Evolutionary conservation across 2,888 invertebrate species (phyloP).

Genomic region (Margaritifera margaritifera): DNA sequence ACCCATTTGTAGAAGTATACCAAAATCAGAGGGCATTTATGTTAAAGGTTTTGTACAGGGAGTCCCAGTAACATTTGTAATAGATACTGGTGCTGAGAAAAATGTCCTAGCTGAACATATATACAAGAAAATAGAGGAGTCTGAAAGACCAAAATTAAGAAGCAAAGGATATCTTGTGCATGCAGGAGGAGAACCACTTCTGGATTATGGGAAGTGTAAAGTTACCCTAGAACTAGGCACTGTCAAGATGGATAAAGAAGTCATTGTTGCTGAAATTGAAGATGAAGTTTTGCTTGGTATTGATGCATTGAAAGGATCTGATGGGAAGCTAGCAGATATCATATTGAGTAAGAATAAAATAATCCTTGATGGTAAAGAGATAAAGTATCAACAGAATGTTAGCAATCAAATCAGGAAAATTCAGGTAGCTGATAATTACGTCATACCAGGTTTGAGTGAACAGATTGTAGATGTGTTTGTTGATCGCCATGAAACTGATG

Average conservation of each 20-base stretch:
- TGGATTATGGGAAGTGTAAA: constrained; percentile 7
- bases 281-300: constrained; percentile 24
- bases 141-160: constrained; percentile 1
- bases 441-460: constrained; percentile 19
- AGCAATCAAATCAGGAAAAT: constrained; percentile 8
- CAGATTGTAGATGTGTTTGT: constrained; percentile 20
- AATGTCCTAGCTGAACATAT: constrained; percentile 9
- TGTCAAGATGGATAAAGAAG: constrained; percentile 5
- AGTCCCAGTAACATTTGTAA: constrained; percentile 11
- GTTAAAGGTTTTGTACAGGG: constrained; percentile 8
- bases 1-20: constrained; percentile 11
- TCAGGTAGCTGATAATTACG: constrained; percentile 18
- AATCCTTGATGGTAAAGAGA: constrained; percentile 10
- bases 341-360: constrained; percentile 10
- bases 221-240: constrained; percentile 4
- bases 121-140: constrained; percentile 9
- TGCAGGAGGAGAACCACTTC: constrained; percentile 13
- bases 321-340: constrained; percentile 9
- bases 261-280: constrained; percentile 19
- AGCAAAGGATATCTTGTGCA: constrained; percentile 14
- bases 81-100: constrained; percentile 11
- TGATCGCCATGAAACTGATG: constrained; percentile 15
- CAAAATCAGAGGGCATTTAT: constrained; percentile 17
- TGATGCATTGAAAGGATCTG: constrained; percentile 7
- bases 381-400: constrained; percentile 18